phyloP scores from a whole-genome alignment of 35 echinoderm and acorn worm species.

The Diadema setosum region DNA sequence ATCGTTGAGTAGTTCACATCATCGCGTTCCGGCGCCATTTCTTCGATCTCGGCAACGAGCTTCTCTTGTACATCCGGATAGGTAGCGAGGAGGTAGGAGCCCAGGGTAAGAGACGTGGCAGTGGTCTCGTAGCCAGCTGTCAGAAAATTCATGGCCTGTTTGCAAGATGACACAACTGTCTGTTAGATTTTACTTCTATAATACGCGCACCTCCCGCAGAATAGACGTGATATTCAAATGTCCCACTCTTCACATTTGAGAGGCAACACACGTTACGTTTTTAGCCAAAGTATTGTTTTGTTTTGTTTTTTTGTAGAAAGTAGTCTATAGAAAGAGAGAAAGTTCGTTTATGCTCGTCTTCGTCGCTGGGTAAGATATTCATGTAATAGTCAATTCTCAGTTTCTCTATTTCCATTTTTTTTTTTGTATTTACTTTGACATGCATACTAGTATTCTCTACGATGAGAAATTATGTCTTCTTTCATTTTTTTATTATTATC shows the following conservation, averaged over 20 bases:
- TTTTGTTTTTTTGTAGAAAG: not conserved
- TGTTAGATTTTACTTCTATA: not conserved
- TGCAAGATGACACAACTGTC: not conserved
- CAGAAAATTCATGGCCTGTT: conserved; percentile 52
- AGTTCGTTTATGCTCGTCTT: no score
- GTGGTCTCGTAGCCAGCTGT: conserved; percentile 75
- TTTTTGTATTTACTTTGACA: no score
- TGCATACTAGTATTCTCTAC: no score
- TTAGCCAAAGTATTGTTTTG: not conserved
- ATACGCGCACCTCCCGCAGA: not conserved
- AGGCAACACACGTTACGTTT: not conserved
- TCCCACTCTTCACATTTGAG: not conserved
- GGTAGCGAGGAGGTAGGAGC: conserved; percentile 38
- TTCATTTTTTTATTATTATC: no score
- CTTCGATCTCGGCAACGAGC: conserved; percentile 60
- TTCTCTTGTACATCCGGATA: conserved; percentile 54
- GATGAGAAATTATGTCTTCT: no score
- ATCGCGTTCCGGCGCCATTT: conserved; percentile 9
- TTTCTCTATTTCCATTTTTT: no score
- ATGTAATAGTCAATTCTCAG: no score
- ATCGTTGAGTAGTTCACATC: conserved; percentile 37
- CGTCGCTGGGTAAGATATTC: no score
- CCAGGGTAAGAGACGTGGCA: not conserved
- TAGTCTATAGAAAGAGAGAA: not conserved
- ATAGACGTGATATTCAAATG: not conserved